Evolutionary conservation across 2,888 invertebrate species (phyloP), one percentile per base, ranked within the genome.

Genomic region (Tinea trinotella): DNA sequence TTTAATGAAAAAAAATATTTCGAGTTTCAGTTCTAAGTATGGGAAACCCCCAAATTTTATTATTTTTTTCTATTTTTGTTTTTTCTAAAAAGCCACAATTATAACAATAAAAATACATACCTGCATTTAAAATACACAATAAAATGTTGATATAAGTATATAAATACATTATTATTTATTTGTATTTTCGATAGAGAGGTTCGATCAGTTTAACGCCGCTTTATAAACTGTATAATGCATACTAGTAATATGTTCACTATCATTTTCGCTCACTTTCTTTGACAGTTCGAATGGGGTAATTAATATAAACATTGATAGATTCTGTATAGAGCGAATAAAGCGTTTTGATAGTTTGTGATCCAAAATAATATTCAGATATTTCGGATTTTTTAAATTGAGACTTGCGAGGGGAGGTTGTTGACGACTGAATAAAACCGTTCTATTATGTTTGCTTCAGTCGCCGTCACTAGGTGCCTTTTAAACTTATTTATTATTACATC

Each of bases 281-380:
- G 7, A n/a, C n/a, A n/a, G 7, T 4, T 30, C 13, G n/a, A 15
- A 40, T 40, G 13, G 5, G 40, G 15, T 13, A 40, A 40, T 40
- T 40, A 30, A 40, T 40, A 40, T 40, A 12, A 40, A 40, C n/a
- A n/a, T n/a, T 40, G 15, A 35, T 12, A 40, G 40, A 13, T 13
- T 3, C 3, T 13, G 40, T 40, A 13, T 40, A 40, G 13, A 2
- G 40, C 13, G 15, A 3, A 7, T 15, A 6, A 40, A 2, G 13
- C 7, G 40, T 40, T 40, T 40, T 40, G 15, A 40, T 40, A 40
- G 12, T 40, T 40, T 30, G n/a, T 30, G n/a, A n/a, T n/a, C n/a
- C n/a, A n/a, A n/a, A n/a, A n/a, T n/a, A n/a, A n/a, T n/a, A n/a
- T n/a, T n/a, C n/a, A n/a, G n/a, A n/a, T n/a, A n/a, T n/a, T n/a